Conservation (phyloP, 2,888 invertebrate species). For the Lottia scabra region DNA sequence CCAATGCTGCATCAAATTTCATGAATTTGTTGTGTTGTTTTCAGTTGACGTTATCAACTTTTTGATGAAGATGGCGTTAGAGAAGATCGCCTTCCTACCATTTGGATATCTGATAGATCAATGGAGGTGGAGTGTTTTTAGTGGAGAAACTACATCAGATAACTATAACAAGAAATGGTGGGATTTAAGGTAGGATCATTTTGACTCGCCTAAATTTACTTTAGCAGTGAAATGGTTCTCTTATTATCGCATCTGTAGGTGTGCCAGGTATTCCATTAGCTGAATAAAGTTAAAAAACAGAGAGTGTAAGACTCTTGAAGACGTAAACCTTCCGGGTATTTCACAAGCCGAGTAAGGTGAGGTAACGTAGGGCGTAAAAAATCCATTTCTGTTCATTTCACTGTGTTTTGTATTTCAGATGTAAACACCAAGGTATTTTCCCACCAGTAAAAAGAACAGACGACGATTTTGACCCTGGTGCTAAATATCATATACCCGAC, state of each 20-base stretch:
- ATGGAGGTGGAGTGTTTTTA: slow-evolving; percentile 70
- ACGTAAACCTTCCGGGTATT: no score
- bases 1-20: no score
- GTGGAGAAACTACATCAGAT: slow-evolving; percentile 49
- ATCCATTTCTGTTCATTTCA: no score
- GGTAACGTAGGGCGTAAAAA: no score
- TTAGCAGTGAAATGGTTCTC: no score
- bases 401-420: slow-evolving; percentile 39
- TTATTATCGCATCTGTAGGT: no score
- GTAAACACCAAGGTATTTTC: slow-evolving; percentile 61
- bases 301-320: no score
- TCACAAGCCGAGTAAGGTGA: no score
- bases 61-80: slow-evolving; percentile 69
- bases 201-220: no score
- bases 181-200: slow-evolving; percentile 62
- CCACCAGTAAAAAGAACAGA: slow-evolving; percentile 53
- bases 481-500: slow-evolving; percentile 60
- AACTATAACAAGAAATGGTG: slow-evolving; percentile 70
- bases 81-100: slow-evolving; percentile 70
- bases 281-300: no score
- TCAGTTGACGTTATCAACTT: slow-evolving; percentile 60
- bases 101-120: slow-evolving; percentile 70
- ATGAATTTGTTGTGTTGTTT: background rate
- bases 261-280: no score
- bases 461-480: slow-evolving; percentile 60